Evolutionary conservation across 2,797 vertebrate species (phyloP).

Genomic region (Chelmon rostratus): DNA sequence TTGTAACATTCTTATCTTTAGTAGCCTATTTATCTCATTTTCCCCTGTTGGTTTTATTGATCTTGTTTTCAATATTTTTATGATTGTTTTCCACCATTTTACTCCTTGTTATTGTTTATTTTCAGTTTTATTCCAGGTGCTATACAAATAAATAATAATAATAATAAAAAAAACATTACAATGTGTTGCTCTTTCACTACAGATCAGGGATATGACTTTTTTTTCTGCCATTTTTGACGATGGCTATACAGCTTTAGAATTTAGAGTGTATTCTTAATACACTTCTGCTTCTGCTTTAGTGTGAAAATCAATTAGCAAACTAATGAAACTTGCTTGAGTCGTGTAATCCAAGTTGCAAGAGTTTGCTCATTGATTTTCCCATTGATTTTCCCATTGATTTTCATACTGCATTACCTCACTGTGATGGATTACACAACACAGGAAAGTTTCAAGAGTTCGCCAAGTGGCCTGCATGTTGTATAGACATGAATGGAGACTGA

Average conservation of each 20-base stretch:
- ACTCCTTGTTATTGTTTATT: too few species aligned
- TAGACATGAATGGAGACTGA: not conserved
- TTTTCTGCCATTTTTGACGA: not conserved
- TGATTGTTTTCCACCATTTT: too few species aligned
- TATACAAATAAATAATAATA: too few species aligned
- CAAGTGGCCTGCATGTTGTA: not conserved
- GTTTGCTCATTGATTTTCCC: constrained; percentile 30
- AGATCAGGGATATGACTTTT: too few species aligned
- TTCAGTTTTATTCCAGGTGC: too few species aligned
- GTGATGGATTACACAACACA: constrained; percentile 23
- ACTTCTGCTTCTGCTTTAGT: not conserved
- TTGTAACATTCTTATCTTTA: too few species aligned
- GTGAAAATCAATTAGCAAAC: constrained; percentile 15
- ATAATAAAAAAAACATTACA: too few species aligned
- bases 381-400: constrained; percentile 35
- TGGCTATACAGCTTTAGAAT: not conserved
- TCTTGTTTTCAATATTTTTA: too few species aligned
- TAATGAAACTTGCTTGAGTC: constrained; percentile 15
- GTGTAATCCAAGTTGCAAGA: constrained; percentile 19
- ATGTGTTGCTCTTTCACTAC: too few species aligned
- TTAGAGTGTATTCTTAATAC: not conserved
- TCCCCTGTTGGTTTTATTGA: too few species aligned
- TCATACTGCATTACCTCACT: constrained; percentile 15
- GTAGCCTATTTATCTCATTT: too few species aligned
- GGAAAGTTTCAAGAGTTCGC: not conserved